phyloP scores from a whole-genome alignment of 1,140 invertebrate genomes.

The Leptinotarsa lineolata region DNA sequence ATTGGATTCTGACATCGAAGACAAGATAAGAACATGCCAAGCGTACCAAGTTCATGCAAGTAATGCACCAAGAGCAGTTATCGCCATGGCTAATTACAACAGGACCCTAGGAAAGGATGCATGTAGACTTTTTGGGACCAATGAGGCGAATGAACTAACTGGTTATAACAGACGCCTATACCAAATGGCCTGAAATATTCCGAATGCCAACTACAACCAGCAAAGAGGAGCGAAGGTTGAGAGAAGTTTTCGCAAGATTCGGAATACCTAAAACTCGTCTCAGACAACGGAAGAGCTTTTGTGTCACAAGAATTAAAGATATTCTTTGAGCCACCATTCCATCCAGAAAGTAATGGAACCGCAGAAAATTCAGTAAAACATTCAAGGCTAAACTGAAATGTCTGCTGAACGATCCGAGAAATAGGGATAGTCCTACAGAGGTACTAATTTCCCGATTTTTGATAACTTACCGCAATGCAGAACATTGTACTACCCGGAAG shows the following conservation, averaged over 20 bases:
- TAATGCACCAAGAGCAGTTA: no score
- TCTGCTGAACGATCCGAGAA: neutral
- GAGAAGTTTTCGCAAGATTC: no score
- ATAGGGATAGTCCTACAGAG: neutral
- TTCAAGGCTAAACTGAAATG: neutral
- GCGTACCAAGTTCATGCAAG: no score
- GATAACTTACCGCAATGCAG: neutral
- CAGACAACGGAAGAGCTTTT: neutral
- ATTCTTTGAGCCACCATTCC: neutral
- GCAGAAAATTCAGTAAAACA: neutral
- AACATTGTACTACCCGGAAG: neutral
- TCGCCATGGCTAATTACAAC: no score
- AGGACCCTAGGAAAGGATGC: no score
- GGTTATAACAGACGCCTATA: no score
- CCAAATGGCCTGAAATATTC: no score
- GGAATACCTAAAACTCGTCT: neutral
- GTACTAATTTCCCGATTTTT: neutral
- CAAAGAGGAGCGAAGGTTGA: no score
- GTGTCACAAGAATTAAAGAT: neutral
- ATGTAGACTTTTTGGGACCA: no score
- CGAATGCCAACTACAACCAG: no score
- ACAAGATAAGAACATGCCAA: neutral
- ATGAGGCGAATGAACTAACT: no score
- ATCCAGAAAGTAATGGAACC: neutral
- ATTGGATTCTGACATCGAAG: neutral